Evolutionary conservation across 2,888 invertebrate genomes (phyloP).

Genomic region (Hylaea fasciaria): DNA sequence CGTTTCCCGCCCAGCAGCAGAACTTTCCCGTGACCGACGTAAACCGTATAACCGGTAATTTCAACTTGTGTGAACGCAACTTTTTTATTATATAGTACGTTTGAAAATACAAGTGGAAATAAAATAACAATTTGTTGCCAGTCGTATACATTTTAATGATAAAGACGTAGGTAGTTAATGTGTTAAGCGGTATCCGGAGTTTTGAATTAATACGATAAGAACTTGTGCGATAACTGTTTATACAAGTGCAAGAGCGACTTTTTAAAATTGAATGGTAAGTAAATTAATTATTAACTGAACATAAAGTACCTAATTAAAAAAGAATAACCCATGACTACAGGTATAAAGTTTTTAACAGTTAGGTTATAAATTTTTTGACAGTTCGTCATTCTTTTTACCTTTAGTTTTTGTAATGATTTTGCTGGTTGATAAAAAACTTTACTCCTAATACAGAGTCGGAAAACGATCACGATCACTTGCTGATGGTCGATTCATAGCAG

Average conservation of each 20-base stretch:
- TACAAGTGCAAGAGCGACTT: neutral
- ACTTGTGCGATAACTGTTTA: neutral
- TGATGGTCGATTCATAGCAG: too few species aligned
- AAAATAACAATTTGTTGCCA: neutral
- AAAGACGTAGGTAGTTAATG: too few species aligned
- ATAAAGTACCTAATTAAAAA: neutral
- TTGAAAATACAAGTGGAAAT: neutral
- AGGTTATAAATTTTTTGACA: too few species aligned
- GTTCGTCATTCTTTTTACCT: too few species aligned
- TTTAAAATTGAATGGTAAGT: neutral
- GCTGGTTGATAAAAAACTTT: too few species aligned
- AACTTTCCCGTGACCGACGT: slow-evolving; percentile 52
- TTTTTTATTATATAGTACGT: neutral
- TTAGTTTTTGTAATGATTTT: too few species aligned
- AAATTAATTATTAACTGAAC: neutral
- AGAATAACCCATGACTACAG: neutral
- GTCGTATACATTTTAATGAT: neutral
- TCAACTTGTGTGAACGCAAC: too few species aligned
- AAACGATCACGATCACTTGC: too few species aligned
- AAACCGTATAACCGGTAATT: neutral
- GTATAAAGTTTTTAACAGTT: too few species aligned
- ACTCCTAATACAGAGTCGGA: too few species aligned
- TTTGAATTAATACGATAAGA: too few species aligned
- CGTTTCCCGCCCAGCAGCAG: slow-evolving; percentile 48
- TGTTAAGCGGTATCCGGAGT: too few species aligned